Base-by-base conservation (phyloP, 2,113 vertebrate genomes). In the Junco hyemalis region DNA sequence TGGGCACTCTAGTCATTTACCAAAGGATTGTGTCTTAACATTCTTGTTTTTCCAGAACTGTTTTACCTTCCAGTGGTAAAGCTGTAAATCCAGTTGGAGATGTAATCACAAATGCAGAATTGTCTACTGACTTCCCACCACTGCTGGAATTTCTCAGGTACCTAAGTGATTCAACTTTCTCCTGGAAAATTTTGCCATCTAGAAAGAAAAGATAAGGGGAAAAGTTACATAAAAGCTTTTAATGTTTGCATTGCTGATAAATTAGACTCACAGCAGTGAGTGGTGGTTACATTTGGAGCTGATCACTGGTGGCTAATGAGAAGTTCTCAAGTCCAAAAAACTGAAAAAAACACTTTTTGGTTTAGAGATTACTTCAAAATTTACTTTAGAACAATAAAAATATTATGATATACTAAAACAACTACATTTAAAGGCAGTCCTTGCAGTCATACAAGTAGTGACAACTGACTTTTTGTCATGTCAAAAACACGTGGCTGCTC, bases 131-230 rank as follows among this genome's bases (percentile, higher is more conserved):
- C 88, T 97, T 98, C 22, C 98, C 98, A 85, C 98, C 98, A 51
- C 98, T 98, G 97, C 98, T 98, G 54, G 98, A 99, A 95, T 98
- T 98, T 88, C 99, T 98, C 90, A 99, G 96, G 93, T 98, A 98
- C 97, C 98, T 98, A 90, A 99, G 99, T 22, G 99, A 99, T 96
- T 99, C 99, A 22, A 99, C 98, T 90, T 99, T 99, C 96, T 99
- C 99, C 83, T 99, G 98, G 97, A 99, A 99, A 96, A 99, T 98
- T 94, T 99, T 99, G 64, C 98, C 99, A 97, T 99, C 99, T 99
- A 96, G 82, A 94, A 97, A 88, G 83, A 36, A 85, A 42, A 96
- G 38, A 40, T 40, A 40, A 40, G 11, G 29, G 6, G 5, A 19
- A 29, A n/a, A 79, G 33, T 73, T 71, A 89, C 5, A 28, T 15